A percentile compares a stretch with the other conserved stretches of the same genome.
Conservation (phyloP, 2,113 vertebrate genomes). For the Macheiramphus alcinus region DNA sequence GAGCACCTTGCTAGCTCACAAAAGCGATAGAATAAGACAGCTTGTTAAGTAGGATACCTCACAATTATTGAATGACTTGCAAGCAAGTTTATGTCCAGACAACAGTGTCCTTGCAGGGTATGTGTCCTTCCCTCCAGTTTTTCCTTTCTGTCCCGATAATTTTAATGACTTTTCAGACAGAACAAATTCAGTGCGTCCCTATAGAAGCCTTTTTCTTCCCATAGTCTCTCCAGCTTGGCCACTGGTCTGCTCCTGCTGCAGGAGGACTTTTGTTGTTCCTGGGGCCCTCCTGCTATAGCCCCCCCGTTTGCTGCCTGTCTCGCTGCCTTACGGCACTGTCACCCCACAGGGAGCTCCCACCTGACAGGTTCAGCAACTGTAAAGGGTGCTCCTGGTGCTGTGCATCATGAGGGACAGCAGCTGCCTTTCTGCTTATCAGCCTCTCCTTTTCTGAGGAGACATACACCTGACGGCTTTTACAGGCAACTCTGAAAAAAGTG, state of each 20-base stretch:
- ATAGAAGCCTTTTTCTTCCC: neutral
- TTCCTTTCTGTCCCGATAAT: neutral
- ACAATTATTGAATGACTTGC: neutral
- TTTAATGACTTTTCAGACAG: neutral
- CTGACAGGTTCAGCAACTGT: neutral
- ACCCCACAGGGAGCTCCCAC: neutral
- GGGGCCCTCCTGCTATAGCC: neutral
- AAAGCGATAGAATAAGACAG: neutral
- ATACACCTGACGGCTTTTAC: neutral
- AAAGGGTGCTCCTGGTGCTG: neutral
- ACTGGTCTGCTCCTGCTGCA: neutral
- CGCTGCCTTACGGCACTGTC: neutral
- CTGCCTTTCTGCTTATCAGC: neutral
- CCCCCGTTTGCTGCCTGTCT: neutral
- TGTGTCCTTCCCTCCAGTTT: neutral
- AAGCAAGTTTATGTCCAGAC: neutral
- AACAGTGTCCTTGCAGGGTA: neutral
- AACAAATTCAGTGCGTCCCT: neutral
- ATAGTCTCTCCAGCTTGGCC: neutral
- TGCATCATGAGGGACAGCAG: neutral
- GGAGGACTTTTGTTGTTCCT: neutral
- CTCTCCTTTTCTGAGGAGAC: neutral
- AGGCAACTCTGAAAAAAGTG: neutral
- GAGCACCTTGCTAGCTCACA: neutral
- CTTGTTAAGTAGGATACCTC: neutral